Conservation (phyloP, 2,797 vertebrate genomes). For the Crossoptilon crossoptilon region DNA sequence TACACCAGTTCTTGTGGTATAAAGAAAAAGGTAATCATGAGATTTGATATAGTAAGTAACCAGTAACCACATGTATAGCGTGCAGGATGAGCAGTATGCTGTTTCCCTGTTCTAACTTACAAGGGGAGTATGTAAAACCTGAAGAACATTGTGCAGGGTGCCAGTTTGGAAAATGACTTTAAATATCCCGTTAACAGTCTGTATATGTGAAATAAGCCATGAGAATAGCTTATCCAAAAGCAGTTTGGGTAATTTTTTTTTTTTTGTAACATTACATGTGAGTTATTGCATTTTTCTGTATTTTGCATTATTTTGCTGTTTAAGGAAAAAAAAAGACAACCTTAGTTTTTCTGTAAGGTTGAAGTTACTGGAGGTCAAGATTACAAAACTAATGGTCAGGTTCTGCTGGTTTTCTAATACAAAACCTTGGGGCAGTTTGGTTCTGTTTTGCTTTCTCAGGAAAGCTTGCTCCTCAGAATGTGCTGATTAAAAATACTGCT, state of each 20-base stretch:
- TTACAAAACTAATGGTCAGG: neutral
- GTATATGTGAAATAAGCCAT: neutral
- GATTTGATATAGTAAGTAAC: accelerated
- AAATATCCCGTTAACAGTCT: neutral
- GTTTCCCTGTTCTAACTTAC: neutral
- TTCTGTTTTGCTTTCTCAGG: neutral
- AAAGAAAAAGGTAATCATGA: neutral
- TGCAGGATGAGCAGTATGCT: neutral
- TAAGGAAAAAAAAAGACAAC: neutral
- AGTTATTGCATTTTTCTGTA: neutral
- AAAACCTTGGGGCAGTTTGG: neutral
- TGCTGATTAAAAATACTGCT: accelerated
- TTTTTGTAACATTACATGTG: neutral
- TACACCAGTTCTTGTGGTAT: accelerated
- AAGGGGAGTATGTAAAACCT: neutral
- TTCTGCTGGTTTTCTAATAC: neutral
- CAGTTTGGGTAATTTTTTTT: neutral
- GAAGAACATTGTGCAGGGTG: neutral
- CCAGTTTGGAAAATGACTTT: neutral
- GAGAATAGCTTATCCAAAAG: neutral
- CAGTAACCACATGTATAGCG: accelerated
- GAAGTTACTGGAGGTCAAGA: neutral
- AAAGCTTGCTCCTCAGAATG: neutral
- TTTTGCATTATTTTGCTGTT: neutral
- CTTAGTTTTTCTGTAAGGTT: neutral